Conservation (phyloP, 2,797 vertebrate species). For the Eulemur coronatus region DNA sequence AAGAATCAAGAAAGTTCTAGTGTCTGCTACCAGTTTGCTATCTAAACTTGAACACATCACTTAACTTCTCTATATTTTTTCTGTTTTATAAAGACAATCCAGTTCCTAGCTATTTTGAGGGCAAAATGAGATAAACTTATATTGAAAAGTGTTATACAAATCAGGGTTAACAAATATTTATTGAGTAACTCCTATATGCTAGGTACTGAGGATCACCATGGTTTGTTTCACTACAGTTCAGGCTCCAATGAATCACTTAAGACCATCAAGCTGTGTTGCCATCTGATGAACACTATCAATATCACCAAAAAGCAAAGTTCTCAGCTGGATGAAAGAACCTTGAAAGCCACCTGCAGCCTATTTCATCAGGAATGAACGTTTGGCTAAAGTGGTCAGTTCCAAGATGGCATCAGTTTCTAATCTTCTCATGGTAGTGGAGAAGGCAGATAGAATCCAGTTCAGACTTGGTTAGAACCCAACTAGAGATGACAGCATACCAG, state of each 20-base stretch:
- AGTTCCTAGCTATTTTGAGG: background rate
- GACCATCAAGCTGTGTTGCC: background rate
- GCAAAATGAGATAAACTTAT: background rate
- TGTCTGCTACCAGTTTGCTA: background rate
- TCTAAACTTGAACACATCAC: background rate
- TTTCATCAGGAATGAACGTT: background rate
- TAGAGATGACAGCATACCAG: background rate
- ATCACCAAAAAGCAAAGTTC: background rate
- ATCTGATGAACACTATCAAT: background rate
- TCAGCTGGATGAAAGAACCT: background rate
- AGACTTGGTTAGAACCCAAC: background rate
- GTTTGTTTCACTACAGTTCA: background rate
- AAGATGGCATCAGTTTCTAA: background rate
- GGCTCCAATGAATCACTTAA: background rate
- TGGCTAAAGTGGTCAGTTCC: background rate
- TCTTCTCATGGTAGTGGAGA: background rate
- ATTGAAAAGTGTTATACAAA: background rate
- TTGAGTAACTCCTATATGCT: background rate
- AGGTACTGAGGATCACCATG: background rate
- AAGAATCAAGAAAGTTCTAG: background rate
- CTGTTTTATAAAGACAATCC: background rate
- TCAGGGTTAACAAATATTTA: background rate
- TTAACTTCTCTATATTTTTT: background rate
- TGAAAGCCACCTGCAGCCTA: background rate
- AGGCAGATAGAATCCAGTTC: background rate